Percentiles rank a stretch among this genome's conserved stretches.
These are phyloP conservation scores for Watsonalla binaria DNA, from an alignment of 2,888 invertebrate species.

Conservation along the genomic window DNA sequence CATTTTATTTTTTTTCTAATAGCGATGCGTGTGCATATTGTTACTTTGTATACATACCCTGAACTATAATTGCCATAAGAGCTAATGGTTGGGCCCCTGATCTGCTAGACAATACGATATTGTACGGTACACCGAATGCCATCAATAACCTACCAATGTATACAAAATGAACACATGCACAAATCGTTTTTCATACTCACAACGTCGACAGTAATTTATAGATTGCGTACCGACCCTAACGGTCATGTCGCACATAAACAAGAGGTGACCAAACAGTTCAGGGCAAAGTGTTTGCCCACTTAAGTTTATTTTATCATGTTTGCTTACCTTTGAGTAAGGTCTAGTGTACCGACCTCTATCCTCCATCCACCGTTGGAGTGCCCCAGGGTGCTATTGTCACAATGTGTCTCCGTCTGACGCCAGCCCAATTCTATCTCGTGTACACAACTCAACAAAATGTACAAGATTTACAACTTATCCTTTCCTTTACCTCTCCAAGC, in stretches of 20 bases:
- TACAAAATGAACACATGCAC: background rate
- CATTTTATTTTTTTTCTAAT: too few species aligned
- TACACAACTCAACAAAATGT: conserved; percentile 25
- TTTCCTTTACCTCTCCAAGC: conserved; percentile 4
- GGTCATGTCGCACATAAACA: background rate
- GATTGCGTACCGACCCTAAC: background rate
- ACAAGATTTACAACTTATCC: conserved; percentile 24
- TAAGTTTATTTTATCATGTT: background rate
- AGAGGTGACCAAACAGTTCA: background rate
- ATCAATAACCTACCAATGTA: too few species aligned
- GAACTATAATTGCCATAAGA: too few species aligned
- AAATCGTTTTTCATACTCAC: background rate
- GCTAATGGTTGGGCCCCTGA: too few species aligned
- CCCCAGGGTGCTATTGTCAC: conserved; percentile 33
- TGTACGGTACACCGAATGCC: too few species aligned
- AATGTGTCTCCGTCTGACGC: conserved; percentile 42
- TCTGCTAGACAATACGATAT: too few species aligned
- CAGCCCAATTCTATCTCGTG: conserved; percentile 27
- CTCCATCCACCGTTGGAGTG: conserved; percentile 26
- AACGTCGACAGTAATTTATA: background rate
- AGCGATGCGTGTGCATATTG: too few species aligned
- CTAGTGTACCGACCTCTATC: conserved; percentile 12
- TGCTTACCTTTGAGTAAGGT: background rate
- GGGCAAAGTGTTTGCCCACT: background rate
- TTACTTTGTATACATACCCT: too few species aligned